phyloP scores from a whole-genome alignment of 2,797 vertebrate species.

The Coreius guichenoti region DNA sequence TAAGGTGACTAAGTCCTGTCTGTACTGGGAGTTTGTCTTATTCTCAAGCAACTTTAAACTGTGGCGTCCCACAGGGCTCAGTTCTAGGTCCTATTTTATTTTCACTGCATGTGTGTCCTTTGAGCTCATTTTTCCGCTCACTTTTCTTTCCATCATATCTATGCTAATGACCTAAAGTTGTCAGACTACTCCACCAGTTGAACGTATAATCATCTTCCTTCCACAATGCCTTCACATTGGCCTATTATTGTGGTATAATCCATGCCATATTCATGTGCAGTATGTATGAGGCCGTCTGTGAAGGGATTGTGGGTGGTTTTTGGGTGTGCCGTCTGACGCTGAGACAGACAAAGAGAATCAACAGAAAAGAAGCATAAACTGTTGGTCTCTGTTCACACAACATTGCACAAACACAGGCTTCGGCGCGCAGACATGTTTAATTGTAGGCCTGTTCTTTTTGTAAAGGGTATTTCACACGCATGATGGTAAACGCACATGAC shows the following conservation, averaged over 20 bases:
- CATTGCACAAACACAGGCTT: slow-evolving; percentile 71
- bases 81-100: not conserved
- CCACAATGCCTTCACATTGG: not conserved
- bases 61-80: not conserved
- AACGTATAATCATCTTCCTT: not conserved
- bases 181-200: not conserved
- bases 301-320: not conserved
- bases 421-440: slow-evolving; percentile 75
- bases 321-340: slow-evolving; percentile 1
- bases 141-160: not conserved
- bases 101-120: not conserved
- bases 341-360: slow-evolving; percentile 54
- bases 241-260: not conserved
- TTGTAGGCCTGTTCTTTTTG: slow-evolving; percentile 73
- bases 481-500: slow-evolving; percentile 75
- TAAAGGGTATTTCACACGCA: slow-evolving; percentile 67
- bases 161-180: not conserved
- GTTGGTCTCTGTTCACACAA: slow-evolving; percentile 72
- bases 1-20: not conserved
- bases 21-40: not conserved
- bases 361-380: slow-evolving; percentile 66
- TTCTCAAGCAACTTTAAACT: not conserved
- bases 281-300: not conserved
- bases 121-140: not conserved
- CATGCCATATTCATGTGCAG: not conserved